These are phyloP conservation scores for Seira musarum DNA, from an alignment of 2,888 invertebrate species.

Conservation along the genomic window DNA sequence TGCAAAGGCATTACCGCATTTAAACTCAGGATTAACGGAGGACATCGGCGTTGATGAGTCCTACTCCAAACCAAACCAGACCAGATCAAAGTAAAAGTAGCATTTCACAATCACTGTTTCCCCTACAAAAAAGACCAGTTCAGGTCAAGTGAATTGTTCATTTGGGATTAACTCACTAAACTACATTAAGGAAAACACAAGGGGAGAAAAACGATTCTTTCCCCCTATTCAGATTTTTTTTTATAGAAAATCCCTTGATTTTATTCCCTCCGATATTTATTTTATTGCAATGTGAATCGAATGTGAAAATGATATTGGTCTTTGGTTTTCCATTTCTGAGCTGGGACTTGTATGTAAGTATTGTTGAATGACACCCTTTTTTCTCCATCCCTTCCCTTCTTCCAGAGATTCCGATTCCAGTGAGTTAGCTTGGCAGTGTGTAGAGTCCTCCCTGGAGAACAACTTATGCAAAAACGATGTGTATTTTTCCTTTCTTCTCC, in stretches of 20 bases:
- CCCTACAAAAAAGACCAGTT: conserved; percentile 30
- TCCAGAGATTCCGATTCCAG: not conserved
- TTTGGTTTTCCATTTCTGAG: not conserved
- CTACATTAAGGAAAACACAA: not conserved
- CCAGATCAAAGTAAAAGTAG: no score
- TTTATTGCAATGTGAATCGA: conserved; percentile 53
- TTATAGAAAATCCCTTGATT: not conserved
- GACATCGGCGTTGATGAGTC: conserved; percentile 49
- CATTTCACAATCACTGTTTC: no score
- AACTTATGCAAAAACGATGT: conserved; percentile 49
- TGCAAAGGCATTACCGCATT: not conserved
- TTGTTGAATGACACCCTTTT: conserved; percentile 26
- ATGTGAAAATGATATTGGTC: conserved; percentile 50
- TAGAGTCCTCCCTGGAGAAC: conserved; percentile 40
- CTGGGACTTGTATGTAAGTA: no score
- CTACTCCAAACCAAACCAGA: not conserved
- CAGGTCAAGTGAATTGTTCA: conserved; percentile 61
- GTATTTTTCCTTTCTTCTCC: conserved; percentile 35
- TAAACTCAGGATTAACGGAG: not conserved
- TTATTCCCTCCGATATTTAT: conserved; percentile 33
- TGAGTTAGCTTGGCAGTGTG: not conserved
- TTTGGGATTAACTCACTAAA: conserved; percentile 28
- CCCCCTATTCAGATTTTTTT: conserved; percentile 34
- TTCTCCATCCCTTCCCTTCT: not conserved
- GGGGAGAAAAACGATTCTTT: conserved; percentile 6